Evolutionary conservation across 2,797 vertebrate species (phyloP), one percentile per base, ranked within the genome.

Genomic region (Typhlichthys subterraneus): DNA sequence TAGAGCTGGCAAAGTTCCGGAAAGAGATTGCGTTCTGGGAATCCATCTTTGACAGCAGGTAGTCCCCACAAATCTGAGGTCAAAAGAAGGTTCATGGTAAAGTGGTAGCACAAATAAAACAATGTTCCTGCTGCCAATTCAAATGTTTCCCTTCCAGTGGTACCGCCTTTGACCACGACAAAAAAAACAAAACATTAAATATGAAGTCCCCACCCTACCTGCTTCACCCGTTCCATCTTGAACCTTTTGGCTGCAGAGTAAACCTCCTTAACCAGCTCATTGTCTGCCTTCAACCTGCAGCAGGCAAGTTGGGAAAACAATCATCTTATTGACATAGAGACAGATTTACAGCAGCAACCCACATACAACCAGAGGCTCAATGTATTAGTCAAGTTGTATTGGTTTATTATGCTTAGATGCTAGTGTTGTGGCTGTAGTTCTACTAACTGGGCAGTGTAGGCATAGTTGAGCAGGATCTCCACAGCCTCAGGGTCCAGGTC

Each of bases 221-320:
- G 96, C 85, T 98, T 99, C 65, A 99, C 98, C 81, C 96, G 90
- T 75, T 99, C 98, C 95, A 99, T 98, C 90, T 97, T 99, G 84
- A 99, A 88, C 80, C 94, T 93, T 92, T 96, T 99, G 70, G 98
- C 97, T 81, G 97, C 98, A 69, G 98, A 97, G 86, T 99, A 99
- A 13, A 99, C 97, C 82, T 99, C 96, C 89, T 96, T 98, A 61
- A 99, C 97, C 76, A 97, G 85, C 54, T 97, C 97, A 75, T 96
- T 97, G 87, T 99, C 97, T 67, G 97, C 98, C 91, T 98, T 99
- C 66, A 99, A 92, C 75, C 98, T 99, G 58, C 53, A 58, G 76
- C 33, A 38, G 33, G 5, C 5, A 38, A 38, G 33, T 8, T 8
- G 33, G 33, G 33, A 38, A 38, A 38, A 38, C 33, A 38, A 8